These are phyloP conservation scores for Amniataba percoides DNA, from an alignment of 2,797 vertebrate species.

Conservation along the genomic window DNA sequence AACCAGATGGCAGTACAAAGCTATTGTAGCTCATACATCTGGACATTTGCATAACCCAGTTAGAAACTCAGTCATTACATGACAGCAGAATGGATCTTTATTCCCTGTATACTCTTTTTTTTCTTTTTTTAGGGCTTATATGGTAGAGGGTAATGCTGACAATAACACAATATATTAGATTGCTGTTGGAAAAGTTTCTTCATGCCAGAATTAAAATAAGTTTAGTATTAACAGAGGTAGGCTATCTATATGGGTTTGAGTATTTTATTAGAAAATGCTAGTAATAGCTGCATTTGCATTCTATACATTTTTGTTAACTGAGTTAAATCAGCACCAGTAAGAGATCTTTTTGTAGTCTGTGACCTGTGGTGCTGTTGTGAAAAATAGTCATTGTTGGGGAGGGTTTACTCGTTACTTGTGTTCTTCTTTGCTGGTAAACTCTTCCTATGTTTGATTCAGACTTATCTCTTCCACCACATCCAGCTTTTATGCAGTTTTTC, in stretches of 20 bases:
- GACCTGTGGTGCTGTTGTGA: not conserved
- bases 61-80: not conserved
- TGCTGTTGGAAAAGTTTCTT: not conserved
- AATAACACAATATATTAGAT: too few relatives aligned
- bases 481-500: not conserved
- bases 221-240: not conserved
- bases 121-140: not conserved
- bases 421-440: not conserved
- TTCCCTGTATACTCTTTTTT: not conserved
- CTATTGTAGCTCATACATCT: too few relatives aligned
- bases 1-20: conserved; percentile 4
- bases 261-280: not conserved
- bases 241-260: not conserved
- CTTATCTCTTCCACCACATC: too few relatives aligned
- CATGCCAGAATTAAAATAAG: not conserved
- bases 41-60: not conserved
- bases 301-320: not conserved
- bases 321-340: not conserved
- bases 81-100: not conserved
- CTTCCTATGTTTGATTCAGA: not conserved
- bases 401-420: not conserved
- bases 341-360: not conserved
- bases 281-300: not conserved
- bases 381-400: not conserved
- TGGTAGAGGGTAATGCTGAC: not conserved